A percentile compares a stretch with the other conserved stretches of the same genome.
These are phyloP conservation scores for Achroia grisella DNA, from an alignment of 1,140 invertebrate species.

Conservation along the genomic window DNA sequence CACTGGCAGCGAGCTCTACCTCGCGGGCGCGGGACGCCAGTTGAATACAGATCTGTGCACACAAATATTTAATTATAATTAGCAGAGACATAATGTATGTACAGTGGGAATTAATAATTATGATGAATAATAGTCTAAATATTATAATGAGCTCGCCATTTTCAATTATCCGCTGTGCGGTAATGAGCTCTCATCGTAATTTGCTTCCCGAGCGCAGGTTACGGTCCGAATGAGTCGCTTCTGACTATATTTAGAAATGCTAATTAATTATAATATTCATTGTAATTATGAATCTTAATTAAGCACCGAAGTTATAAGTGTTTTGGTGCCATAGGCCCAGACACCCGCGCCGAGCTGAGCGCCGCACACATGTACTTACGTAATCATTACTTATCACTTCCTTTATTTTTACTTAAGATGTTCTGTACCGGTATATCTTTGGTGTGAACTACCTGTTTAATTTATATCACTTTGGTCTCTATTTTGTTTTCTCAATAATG, in stretches of 20 bases:
- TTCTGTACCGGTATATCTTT: too few relatives aligned
- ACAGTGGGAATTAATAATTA: conserved; percentile 21
- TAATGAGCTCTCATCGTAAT: conserved; percentile 12
- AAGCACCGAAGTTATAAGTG: not conserved
- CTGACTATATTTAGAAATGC: not conserved
- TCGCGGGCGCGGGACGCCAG: conserved; percentile 7
- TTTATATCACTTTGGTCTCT: too few relatives aligned
- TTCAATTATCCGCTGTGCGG: conserved; percentile 15
- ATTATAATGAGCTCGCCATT: conserved; percentile 36
- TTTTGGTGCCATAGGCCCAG: too few relatives aligned
- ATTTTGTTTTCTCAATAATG: too few relatives aligned
- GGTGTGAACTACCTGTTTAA: too few relatives aligned
- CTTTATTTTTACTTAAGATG: too few relatives aligned
- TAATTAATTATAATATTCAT: not conserved
- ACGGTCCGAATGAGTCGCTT: conserved; percentile 7
- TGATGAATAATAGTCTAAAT: conserved; percentile 37
- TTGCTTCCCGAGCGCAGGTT: conserved; percentile 4
- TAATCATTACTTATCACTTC: too few relatives aligned
- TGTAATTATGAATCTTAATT: not conserved
- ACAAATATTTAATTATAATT: conserved; percentile 6
- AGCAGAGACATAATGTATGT: conserved; percentile 9
- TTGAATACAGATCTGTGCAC: not conserved
- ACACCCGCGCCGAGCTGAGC: too few relatives aligned
- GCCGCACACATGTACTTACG: too few relatives aligned
- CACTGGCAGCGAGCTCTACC: conserved; percentile 42